Conservation (phyloP, 1,140 invertebrate species). For the Dreissena rostriformis region DNA sequence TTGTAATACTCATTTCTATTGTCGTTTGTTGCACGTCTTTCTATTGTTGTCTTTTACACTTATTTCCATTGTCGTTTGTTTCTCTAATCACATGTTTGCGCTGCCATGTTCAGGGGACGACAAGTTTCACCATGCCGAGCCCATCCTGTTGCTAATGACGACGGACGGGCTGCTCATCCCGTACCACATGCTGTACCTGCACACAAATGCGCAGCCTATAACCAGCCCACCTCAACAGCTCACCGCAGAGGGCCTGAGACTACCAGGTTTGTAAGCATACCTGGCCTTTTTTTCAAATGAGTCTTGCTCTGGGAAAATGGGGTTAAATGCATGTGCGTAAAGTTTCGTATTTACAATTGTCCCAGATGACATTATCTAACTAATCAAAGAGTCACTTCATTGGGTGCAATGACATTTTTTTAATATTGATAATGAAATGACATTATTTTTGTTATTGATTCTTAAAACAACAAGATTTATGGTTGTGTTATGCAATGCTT, state of each 20-base stretch:
- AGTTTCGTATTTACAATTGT: not conserved
- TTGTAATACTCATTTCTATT: too few species aligned
- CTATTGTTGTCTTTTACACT: too few species aligned
- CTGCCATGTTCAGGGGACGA: constrained; percentile 78
- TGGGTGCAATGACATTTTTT: not conserved
- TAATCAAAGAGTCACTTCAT: not conserved
- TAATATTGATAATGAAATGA: too few species aligned
- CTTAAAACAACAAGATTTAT: too few species aligned
- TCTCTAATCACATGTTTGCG: not conserved
- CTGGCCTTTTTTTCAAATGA: too few species aligned
- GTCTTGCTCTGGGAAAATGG: too few species aligned
- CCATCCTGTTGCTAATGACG: constrained; percentile 86
- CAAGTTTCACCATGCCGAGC: constrained; percentile 82
- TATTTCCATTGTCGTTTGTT: too few species aligned
- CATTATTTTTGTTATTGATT: too few species aligned
- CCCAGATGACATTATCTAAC: not conserved
- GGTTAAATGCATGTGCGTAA: too few species aligned
- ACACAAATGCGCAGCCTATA: constrained; percentile 83
- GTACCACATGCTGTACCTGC: constrained; percentile 88
- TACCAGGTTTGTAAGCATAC: not conserved
- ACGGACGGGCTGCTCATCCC: constrained; percentile 88
- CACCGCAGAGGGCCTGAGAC: constrained; percentile 75
- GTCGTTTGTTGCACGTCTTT: too few species aligned
- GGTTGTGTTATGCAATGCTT: too few species aligned
- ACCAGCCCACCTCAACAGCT: constrained; percentile 85